phyloP scores from a whole-genome alignment of 1,140 invertebrate genomes.

The Periplaneta americana region DNA sequence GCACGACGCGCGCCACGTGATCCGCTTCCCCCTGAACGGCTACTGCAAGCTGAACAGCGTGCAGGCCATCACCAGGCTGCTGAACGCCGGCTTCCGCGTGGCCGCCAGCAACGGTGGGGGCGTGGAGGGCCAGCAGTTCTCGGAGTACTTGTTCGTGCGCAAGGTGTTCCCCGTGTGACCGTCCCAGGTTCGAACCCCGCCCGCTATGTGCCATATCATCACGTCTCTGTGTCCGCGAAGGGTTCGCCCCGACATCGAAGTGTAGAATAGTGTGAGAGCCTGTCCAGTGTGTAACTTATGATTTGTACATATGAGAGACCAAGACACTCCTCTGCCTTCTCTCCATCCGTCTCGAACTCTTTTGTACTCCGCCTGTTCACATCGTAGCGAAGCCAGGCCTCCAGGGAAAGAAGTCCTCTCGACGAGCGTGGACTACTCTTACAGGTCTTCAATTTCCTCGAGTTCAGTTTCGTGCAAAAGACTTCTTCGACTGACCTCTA shows the following conservation, averaged over 20 bases:
- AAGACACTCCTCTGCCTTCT: background rate
- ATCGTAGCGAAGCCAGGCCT: too few relatives aligned
- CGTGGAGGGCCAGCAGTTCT: slow-evolving; percentile 88
- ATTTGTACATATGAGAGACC: background rate
- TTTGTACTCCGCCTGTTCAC: background rate
- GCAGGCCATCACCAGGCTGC: slow-evolving; percentile 78
- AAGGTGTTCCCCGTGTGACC: slow-evolving; percentile 32
- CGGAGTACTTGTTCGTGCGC: slow-evolving; percentile 82
- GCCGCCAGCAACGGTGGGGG: slow-evolving; percentile 82
- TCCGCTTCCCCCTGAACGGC: slow-evolving; percentile 86
- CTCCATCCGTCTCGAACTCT: background rate
- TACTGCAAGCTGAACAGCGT: slow-evolving; percentile 90
- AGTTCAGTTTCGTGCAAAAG: too few relatives aligned
- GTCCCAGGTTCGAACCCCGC: background rate
- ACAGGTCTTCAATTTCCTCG: too few relatives aligned
- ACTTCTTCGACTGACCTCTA: too few relatives aligned
- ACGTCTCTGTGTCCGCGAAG: slow-evolving; percentile 1
- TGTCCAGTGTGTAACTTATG: background rate
- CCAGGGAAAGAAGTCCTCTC: too few relatives aligned
- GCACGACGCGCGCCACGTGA: slow-evolving; percentile 76
- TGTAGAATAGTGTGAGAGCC: background rate
- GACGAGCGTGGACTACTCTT: too few relatives aligned
- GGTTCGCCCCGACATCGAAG: background rate
- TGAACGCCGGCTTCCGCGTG: slow-evolving; percentile 78
- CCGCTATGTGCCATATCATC: background rate